Base-by-base conservation (phyloP, 2,888 invertebrate genomes). In the Eucriotettix oculatus region DNA sequence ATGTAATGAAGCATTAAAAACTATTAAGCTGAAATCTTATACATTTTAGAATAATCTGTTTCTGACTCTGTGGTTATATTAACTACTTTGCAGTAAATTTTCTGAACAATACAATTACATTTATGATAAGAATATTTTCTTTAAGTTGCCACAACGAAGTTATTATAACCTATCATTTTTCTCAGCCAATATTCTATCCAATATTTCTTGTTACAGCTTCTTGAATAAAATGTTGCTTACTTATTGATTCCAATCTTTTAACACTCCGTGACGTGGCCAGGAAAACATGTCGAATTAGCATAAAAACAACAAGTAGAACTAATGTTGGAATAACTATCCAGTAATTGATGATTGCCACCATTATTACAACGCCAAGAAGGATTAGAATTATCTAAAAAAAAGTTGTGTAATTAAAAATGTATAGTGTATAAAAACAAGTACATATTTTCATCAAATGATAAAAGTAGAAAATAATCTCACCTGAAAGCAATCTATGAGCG, bases 271-370 rank as follows among this genome's bases (percentile, higher is more conserved):
- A 75, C 9, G 76, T 87, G 57, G 83, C 75, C 60, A 94, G 72
- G 74, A 91, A 93, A 72, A 89, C 82, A 60, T 80, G 79, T 56
- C 93, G 76, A 54, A 92, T 74, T 16, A 81, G 76, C 70, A 86
- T 85, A 76, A 94, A 93, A 44, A 90, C 74, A 10, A 85, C 66
- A 11, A 83, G 81, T 64, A 92, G 79, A 0, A 85, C 70, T 9
- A 84, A 62, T 0, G 90, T 87, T 1, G 89, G 87, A 57, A 89
- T 67, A 60, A 89, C 69, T 59, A 88, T 78, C 77, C 83, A 81
- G 60, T 82, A 84, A 76, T 90, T 91, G 16, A 90, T 84, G 14
- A 84, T 71, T 0, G 82, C 84, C 9, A 92, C 72, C 41, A 77
- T 71, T 9, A 72, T 62, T 17, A 78, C 68, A 16, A 75, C 72